phyloP scores from a whole-genome alignment of 2,113 vertebrate genomes.

The Erinaceus europaeus region DNA sequence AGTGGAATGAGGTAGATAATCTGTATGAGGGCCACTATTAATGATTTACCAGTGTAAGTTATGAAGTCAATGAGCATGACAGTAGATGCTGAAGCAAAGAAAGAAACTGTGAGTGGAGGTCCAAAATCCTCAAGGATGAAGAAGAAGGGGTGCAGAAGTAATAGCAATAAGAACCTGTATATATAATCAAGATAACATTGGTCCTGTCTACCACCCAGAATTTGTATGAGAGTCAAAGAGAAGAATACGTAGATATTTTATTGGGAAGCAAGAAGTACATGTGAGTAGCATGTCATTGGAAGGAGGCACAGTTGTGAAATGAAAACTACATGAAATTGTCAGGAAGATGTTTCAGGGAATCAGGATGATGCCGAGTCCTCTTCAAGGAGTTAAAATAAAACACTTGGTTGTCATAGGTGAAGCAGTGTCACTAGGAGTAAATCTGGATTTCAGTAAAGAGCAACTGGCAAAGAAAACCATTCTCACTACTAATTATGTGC shows the following conservation, averaged over 20 bases:
- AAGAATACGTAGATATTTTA: neutral
- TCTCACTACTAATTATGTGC: neutral
- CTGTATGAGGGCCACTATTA: neutral
- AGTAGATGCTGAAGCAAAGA: neutral
- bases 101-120: neutral
- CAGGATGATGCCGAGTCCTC: neutral
- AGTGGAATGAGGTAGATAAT: neutral
- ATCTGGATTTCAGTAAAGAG: neutral
- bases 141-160: neutral
- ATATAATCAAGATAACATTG: neutral
- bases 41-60: neutral
- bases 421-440: neutral
- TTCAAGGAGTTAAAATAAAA: neutral
- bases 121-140: neutral
- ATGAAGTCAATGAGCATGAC: neutral
- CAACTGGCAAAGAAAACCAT: neutral
- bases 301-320: neutral
- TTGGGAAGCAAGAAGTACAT: neutral
- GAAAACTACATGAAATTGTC: neutral
- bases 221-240: neutral
- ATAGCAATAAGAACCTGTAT: neutral
- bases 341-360: neutral
- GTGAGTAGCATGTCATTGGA: neutral
- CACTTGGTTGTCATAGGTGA: neutral
- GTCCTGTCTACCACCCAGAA: neutral